phyloP scores from a whole-genome alignment of 2,888 invertebrate genomes.

The Lumbricus terrestris region DNA sequence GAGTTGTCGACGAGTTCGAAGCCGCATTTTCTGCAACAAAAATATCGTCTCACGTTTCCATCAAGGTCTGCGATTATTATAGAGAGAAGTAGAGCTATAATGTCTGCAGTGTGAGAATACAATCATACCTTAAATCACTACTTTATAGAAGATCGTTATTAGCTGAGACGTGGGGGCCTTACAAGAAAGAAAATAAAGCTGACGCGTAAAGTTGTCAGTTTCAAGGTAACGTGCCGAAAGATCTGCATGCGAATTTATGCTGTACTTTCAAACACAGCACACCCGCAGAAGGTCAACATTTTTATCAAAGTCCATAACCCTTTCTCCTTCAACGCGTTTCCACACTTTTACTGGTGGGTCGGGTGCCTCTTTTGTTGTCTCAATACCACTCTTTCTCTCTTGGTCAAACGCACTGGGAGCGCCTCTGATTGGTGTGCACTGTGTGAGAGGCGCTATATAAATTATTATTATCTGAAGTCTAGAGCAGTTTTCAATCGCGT shows the following conservation, averaged over 20 bases:
- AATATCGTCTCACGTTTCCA: not conserved
- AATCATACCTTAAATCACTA: not conserved
- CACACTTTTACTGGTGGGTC: no score
- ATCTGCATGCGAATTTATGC: not conserved
- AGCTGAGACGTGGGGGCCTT: not conserved
- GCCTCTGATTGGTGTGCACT: no score
- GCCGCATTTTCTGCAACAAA: not conserved
- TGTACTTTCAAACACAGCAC: not conserved
- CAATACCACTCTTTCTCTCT: no score
- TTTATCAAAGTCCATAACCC: no score
- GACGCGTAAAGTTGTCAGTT: not conserved
- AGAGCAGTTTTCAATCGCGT: no score
- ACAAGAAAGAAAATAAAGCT: not conserved
- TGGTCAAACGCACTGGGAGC: no score
- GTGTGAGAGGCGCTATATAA: no score
- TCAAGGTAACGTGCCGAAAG: not conserved
- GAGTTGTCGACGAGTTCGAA: not conserved
- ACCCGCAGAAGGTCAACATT: not conserved
- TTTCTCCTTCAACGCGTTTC: no score
- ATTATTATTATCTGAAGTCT: no score
- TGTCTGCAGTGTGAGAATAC: no score
- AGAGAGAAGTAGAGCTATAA: no score
- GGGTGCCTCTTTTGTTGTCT: no score
- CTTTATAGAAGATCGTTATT: not conserved
- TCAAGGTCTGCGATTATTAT: not conserved